Evolutionary conservation across 2,113 vertebrate species (phyloP).

Genomic region (Labeo catla): DNA sequence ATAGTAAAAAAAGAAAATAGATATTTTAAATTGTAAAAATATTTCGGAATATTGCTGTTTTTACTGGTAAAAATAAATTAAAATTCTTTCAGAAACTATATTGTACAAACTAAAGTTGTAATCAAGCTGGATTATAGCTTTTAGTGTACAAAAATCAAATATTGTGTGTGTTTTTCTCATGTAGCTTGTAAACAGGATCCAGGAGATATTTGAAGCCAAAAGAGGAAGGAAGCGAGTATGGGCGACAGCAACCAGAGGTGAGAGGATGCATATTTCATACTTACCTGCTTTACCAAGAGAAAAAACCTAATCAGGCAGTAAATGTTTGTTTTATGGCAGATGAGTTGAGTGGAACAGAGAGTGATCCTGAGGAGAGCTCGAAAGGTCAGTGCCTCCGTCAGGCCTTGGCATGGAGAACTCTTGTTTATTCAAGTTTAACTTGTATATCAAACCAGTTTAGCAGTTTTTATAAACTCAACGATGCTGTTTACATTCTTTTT

Average conservation of each 20-base stretch:
- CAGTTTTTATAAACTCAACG: neutral
- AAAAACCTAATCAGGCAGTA: neutral
- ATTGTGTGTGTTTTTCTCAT: conserved; percentile 50
- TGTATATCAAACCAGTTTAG: neutral
- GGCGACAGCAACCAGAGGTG: conserved; percentile 81
- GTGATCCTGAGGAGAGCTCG: conserved; percentile 86
- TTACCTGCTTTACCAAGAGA: neutral
- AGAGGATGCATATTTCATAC: neutral
- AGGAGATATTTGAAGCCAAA: conserved; percentile 93
- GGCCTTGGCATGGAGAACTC: neutral
- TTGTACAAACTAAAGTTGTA: neutral
- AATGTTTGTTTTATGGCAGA: conserved; percentile 75
- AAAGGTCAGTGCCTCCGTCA: conserved; percentile 79
- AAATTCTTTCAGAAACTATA: neutral
- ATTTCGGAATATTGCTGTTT: neutral
- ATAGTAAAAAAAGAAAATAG: neutral
- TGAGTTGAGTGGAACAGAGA: conserved; percentile 93
- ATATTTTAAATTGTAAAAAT: neutral
- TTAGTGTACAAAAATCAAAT: neutral
- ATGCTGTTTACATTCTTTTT: conserved; percentile 26
- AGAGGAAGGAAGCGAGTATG: conserved; percentile 89
- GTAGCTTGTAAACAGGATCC: conserved; percentile 89
- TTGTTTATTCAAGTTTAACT: neutral
- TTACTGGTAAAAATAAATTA: too few relatives aligned
- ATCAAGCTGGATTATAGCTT: neutral